These are phyloP conservation scores for Poecilia picta DNA, from an alignment of 2,797 vertebrate genomes.

Conservation along the genomic window DNA sequence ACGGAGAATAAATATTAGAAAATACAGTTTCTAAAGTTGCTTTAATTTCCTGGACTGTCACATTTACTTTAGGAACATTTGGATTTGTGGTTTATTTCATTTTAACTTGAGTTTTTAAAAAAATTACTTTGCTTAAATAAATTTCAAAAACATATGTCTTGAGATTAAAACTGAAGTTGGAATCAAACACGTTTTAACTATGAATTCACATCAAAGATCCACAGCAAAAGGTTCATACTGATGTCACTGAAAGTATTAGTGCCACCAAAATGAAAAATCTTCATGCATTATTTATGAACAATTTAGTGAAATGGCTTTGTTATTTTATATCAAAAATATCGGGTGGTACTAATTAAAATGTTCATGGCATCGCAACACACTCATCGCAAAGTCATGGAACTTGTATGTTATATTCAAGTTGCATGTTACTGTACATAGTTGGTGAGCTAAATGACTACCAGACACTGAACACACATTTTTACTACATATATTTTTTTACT, in stretches of 20 bases:
- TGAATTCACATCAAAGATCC: neutral
- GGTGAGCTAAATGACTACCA: too few relatives aligned
- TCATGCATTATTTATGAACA: neutral
- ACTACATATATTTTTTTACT: too few relatives aligned
- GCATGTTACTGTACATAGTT: too few relatives aligned
- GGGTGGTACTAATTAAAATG: neutral
- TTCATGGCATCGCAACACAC: neutral
- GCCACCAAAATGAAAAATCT: neutral
- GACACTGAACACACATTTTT: too few relatives aligned
- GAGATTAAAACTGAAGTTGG: neutral
- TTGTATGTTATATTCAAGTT: neutral
- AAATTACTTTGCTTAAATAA: neutral
- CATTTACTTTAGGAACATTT: neutral
- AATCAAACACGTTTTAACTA: neutral
- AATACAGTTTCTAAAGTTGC: neutral
- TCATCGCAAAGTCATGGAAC: neutral
- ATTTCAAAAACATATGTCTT: neutral
- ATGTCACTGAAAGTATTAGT: neutral
- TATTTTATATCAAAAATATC: neutral
- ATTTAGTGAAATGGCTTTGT: neutral
- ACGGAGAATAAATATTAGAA: neutral
- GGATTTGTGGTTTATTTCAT: neutral
- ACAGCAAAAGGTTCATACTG: neutral
- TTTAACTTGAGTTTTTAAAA: neutral
- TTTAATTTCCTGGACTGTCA: neutral